These are phyloP conservation scores for Epinotia ramella DNA, from an alignment of 2,888 invertebrate species.

Conservation along the genomic window DNA sequence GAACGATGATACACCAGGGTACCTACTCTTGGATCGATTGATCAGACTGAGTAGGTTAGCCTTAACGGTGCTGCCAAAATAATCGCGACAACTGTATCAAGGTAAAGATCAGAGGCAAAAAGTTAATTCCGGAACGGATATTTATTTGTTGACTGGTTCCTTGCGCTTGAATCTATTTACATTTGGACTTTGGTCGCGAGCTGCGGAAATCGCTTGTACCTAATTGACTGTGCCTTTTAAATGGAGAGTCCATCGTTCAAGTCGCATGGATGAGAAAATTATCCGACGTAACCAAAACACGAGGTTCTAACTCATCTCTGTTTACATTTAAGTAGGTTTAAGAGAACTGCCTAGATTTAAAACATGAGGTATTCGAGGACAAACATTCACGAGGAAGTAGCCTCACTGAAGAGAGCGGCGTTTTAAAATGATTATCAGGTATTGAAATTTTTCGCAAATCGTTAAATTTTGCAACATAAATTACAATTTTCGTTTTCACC, in stretches of 20 bases:
- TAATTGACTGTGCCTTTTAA: slow-evolving; percentile 33
- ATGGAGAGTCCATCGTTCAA: slow-evolving; percentile 25
- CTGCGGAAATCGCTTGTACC: slow-evolving; percentile 30
- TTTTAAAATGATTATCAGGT: slow-evolving; percentile 8
- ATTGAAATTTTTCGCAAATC: background rate
- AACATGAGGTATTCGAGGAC: slow-evolving; percentile 33
- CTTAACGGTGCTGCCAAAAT: slow-evolving; percentile 47
- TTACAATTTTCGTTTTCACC: background rate
- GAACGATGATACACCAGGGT: slow-evolving; percentile 13
- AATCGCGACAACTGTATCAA: slow-evolving; percentile 38
- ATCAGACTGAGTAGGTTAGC: slow-evolving; percentile 39
- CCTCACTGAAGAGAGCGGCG: slow-evolving; percentile 30
- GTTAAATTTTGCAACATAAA: background rate
- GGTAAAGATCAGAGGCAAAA: slow-evolving; percentile 41
- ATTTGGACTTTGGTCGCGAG: slow-evolving; percentile 46
- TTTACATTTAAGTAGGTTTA: background rate
- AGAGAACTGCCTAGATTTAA: background rate
- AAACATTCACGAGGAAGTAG: slow-evolving; percentile 17
- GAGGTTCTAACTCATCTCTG: background rate
- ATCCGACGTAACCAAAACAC: slow-evolving; percentile 15
- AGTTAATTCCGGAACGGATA: slow-evolving; percentile 37
- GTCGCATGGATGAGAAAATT: slow-evolving; percentile 13
- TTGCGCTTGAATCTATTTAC: slow-evolving; percentile 44
- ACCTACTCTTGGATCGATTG: slow-evolving; percentile 26
- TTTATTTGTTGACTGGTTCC: slow-evolving; percentile 18